These are phyloP conservation scores for Embidobia sp. DNA, from an alignment of 2,888 invertebrate species.

Conservation along the genomic window DNA sequence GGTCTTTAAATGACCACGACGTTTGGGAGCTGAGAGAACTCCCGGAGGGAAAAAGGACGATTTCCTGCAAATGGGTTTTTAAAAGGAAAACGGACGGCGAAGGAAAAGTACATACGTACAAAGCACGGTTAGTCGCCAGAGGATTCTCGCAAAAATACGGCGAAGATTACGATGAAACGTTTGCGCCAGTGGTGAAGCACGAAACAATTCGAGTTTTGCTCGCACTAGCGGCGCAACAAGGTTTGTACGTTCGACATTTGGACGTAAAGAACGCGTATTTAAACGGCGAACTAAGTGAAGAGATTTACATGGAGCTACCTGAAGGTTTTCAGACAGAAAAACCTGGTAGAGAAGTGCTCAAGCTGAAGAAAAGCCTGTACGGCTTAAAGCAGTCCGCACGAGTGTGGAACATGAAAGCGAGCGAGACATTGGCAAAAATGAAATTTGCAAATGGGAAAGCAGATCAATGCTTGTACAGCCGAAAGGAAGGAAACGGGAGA, in stretches of 20 bases:
- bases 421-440: not conserved
- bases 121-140: constrained; percentile 67
- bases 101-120: constrained; percentile 55
- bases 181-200: constrained; percentile 68
- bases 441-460: not conserved
- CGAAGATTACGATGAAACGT: constrained; percentile 68
- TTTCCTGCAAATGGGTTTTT: constrained; percentile 69
- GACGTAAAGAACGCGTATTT: constrained; percentile 59
- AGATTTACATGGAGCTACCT: constrained; percentile 63
- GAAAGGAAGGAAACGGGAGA: not conserved
- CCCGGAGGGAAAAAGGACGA: constrained; percentile 46
- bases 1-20: constrained; percentile 61
- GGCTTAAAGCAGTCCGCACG: constrained; percentile 56
- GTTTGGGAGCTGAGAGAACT: constrained; percentile 65
- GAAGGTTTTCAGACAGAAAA: too few species aligned
- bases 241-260: constrained; percentile 53
- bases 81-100: constrained; percentile 57
- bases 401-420: constrained; percentile 31
- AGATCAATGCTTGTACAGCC: not conserved
- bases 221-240: constrained; percentile 50
- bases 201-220: constrained; percentile 66
- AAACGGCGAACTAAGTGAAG: constrained; percentile 48
- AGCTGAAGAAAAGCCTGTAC: constrained; percentile 5
- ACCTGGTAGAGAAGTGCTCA: not conserved
- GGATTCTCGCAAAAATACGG: constrained; percentile 67